Percentiles rank a stretch among this genome's conserved stretches.
phyloP scores from a whole-genome alignment of 2,113 vertebrate species.

The Embiotoca jacksoni region DNA sequence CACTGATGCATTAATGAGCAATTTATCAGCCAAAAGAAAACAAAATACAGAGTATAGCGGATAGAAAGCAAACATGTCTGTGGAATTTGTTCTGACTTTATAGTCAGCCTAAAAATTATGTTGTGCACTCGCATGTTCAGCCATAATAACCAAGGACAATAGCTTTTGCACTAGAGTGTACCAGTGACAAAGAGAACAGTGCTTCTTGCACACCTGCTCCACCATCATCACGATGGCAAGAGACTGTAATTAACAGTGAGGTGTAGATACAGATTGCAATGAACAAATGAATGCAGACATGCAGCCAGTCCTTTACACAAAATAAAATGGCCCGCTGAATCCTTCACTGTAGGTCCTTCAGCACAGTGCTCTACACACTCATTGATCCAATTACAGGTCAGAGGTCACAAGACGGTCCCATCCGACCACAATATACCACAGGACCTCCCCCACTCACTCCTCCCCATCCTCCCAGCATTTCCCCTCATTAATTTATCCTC shows the following conservation, averaged over 20 bases:
- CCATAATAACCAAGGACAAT: slow-evolving; percentile 58
- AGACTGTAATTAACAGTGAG: slow-evolving; percentile 51
- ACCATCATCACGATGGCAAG: slow-evolving; percentile 32
- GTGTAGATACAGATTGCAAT: slow-evolving; percentile 22
- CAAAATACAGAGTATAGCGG: neutral
- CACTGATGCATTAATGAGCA: neutral
- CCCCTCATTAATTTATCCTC: slow-evolving; percentile 71
- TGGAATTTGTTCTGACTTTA: slow-evolving; percentile 10
- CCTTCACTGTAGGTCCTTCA: slow-evolving; percentile 70
- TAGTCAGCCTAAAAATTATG: slow-evolving; percentile 21
- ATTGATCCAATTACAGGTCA: slow-evolving; percentile 74
- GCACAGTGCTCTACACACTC: slow-evolving; percentile 52
- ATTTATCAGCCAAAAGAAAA: neutral
- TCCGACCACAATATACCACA: slow-evolving; percentile 66
- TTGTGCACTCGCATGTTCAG: slow-evolving; percentile 18
- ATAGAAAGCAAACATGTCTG: neutral
- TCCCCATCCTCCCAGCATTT: slow-evolving; percentile 71
- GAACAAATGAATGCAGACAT: slow-evolving; percentile 40
- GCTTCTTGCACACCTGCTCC: slow-evolving; percentile 58
- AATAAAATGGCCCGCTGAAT: slow-evolving; percentile 34
- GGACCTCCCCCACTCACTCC: slow-evolving; percentile 61
- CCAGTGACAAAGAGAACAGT: slow-evolving; percentile 54
- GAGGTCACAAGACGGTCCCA: slow-evolving; percentile 72
- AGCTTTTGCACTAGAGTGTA: slow-evolving; percentile 11
- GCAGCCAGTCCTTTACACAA: slow-evolving; percentile 45